These are phyloP conservation scores for Passerculus sandwichensis DNA, from an alignment of 2,797 vertebrate species.

Conservation along the genomic window DNA sequence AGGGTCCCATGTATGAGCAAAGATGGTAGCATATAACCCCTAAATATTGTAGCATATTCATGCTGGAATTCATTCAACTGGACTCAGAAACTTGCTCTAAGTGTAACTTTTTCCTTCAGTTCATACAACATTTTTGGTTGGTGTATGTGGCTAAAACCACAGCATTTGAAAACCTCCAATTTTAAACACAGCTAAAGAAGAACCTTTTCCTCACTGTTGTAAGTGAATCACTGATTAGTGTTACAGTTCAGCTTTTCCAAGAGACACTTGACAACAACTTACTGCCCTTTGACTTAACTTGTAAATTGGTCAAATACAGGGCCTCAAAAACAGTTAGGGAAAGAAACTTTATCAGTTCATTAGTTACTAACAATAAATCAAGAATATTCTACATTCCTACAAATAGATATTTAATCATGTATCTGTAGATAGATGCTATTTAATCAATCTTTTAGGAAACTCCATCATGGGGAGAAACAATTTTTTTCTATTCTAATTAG, in stretches of 20 bases:
- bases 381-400: not conserved
- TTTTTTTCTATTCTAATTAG: conserved; percentile 30
- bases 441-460: conserved; percentile 5
- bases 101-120: not conserved
- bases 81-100: not conserved
- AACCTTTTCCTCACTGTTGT: not conserved
- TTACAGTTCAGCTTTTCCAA: not conserved
- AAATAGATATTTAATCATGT: not conserved
- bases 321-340: not conserved
- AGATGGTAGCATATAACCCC: not conserved
- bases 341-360: not conserved
- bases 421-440: not conserved
- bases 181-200: not conserved
- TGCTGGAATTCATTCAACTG: not conserved
- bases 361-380: not conserved
- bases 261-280: not conserved
- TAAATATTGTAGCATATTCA: not conserved
- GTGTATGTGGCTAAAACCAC: not conserved
- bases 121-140: not conserved
- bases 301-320: not conserved
- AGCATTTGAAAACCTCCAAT: not conserved
- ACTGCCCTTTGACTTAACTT: not conserved
- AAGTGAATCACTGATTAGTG: not conserved
- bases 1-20: accelerated
- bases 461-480: not conserved